Base-by-base conservation (phyloP, 2,888 invertebrate species). In the Apodemia hepburni region DNA sequence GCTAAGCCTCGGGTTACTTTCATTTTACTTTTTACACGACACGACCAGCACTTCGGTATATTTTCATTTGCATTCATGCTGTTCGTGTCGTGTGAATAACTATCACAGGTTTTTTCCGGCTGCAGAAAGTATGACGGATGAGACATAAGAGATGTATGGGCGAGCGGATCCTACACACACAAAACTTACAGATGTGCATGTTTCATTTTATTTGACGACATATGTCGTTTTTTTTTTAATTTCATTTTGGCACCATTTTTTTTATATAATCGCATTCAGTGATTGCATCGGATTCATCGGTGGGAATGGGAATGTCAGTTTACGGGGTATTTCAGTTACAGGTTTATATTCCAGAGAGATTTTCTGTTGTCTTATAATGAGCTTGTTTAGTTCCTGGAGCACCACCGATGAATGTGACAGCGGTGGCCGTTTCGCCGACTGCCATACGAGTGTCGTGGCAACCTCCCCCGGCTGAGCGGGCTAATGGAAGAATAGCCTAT, bases 331-430 rank as follows among this genome's bases (percentile, higher is more conserved):
- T 79, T 85, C 68, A 81, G 81, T 87, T 85, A 65, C 85, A 86
- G 87, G 76, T 76, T 60, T 61, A 61, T 45, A 33, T 33, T 33
- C 33, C 8, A 29, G 60, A 17, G 67, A 62, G 69, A 58, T 70
- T 65, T 66, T 70, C 63, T 63, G 69, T 68, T 65, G 60, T 75
- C 75, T 83, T 70, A 83, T 72, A 64, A 49, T 81, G 80, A 82
- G 85, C 80, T 81, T 85, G 80, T 85, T 77, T 93, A 99, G 99
- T 98, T 93, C 99, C 99, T 82, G 97, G 97, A 91, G 98, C 98
- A 80, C 97, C 99, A 78, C 99, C 99, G 80, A 96, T 95, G 93
- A 97, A 98, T 93, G 97, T 99, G 89, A 95, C 95, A 75, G 98
- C 97, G 72, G 94, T 94, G 87, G 95, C 98, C 75, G 94, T 95